Evolutionary conservation across 2,113 vertebrate species (phyloP).

Genomic region (Lutjanus erythropterus): DNA sequence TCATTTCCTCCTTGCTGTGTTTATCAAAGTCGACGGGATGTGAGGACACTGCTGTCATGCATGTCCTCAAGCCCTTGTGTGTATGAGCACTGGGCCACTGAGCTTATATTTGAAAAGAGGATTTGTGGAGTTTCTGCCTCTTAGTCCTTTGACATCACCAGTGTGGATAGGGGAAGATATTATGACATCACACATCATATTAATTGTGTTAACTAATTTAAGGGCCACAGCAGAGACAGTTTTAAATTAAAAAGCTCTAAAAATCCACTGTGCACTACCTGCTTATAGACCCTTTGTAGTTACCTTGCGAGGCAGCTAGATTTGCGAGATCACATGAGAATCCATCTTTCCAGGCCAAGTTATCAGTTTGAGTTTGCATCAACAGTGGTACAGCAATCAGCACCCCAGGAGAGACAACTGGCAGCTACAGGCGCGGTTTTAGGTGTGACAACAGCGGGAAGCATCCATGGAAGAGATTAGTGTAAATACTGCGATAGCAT

Average conservation of each 20-base stretch:
- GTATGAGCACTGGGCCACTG: background rate
- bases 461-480: no score
- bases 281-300: no score
- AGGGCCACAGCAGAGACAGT: background rate
- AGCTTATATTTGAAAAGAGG: background rate
- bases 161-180: background rate
- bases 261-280: background rate
- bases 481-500: no score
- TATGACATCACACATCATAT: background rate
- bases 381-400: no score
- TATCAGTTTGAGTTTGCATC: no score
- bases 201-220: background rate
- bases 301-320: no score
- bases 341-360: no score
- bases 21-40: constrained; percentile 45
- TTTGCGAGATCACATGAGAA: no score
- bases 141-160: background rate
- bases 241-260: background rate
- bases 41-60: background rate
- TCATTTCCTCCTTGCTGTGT: constrained; percentile 34
- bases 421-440: no score
- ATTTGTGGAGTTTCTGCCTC: constrained; percentile 1
- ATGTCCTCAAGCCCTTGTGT: background rate
- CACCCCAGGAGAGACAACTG: no score
- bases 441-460: no score